Percentiles rank a stretch among this genome's conserved stretches.
phyloP scores from a whole-genome alignment of 1,140 invertebrate genomes.

The Bathynomus jamesi region DNA sequence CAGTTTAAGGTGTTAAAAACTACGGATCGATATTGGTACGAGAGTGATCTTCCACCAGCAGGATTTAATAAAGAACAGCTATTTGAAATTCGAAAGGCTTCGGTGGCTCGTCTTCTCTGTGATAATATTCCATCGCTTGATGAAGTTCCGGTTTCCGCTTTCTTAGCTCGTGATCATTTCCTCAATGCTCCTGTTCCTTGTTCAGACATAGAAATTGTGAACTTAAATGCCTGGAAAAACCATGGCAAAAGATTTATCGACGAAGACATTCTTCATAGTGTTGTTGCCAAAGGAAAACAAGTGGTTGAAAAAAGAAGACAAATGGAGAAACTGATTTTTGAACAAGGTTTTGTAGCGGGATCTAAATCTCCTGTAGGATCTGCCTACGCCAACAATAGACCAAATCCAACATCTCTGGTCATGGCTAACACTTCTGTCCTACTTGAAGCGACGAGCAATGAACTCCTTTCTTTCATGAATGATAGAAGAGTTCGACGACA shows the following conservation, averaged over 20 bases:
- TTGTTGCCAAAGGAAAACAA: conserved; percentile 32
- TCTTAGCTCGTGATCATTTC: conserved; percentile 71
- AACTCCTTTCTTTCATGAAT: conserved; percentile 48
- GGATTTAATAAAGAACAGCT: conserved; percentile 69
- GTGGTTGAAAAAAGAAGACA: conserved; percentile 28
- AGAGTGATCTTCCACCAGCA: conserved; percentile 55
- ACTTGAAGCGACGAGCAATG: conserved; percentile 62
- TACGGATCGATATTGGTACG: conserved; percentile 83
- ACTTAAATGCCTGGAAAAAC: conserved; percentile 29
- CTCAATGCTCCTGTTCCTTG: conserved; percentile 46
- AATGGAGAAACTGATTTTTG: conserved; percentile 35
- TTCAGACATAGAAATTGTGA: conserved; percentile 17
- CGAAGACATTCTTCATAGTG: conserved; percentile 30
- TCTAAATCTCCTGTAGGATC: conserved; percentile 46
- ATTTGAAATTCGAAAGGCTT: conserved; percentile 70
- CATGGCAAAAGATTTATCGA: conserved; percentile 29
- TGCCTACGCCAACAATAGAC: conserved; percentile 47
- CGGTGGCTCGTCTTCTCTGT: conserved; percentile 75
- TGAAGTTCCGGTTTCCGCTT: conserved; percentile 49
- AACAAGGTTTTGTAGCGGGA: conserved; percentile 44
- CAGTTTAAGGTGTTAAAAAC: conserved; percentile 71
- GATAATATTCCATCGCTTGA: conserved; percentile 62
- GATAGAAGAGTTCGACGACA: conserved; percentile 31
- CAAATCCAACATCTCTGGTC: conserved; percentile 47
- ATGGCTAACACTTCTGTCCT: conserved; percentile 51